Percentiles rank a stretch among this genome's conserved stretches.
Evolutionary conservation across 2,113 vertebrate species (phyloP).

Genomic region (Vulpes lagopus): DNA sequence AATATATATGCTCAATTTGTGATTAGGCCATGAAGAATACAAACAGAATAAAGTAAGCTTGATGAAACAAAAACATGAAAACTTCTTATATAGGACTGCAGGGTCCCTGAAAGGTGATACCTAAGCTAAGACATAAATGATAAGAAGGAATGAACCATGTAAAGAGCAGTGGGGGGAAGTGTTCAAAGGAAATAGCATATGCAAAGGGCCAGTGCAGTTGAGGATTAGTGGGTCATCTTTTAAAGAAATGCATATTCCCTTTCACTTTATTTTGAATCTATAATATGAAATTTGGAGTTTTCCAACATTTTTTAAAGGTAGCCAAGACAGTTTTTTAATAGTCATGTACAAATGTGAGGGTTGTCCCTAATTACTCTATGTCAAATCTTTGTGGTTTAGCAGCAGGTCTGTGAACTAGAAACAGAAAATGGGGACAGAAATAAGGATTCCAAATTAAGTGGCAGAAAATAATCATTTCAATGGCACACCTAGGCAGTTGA

Average conservation of each 20-base stretch:
- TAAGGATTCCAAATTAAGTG: slow-evolving; percentile 16
- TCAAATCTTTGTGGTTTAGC: not conserved
- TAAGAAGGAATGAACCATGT: not conserved
- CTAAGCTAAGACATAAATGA: not conserved
- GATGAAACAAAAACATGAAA: not conserved
- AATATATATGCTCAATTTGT: slow-evolving; percentile 16
- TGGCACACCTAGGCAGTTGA: not conserved
- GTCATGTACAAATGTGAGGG: slow-evolving; percentile 17
- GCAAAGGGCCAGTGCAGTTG: not conserved
- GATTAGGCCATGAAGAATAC: not conserved
- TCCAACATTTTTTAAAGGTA: slow-evolving; percentile 19
- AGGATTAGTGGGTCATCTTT: not conserved
- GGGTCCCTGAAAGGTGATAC: not conserved
- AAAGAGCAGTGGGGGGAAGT: not conserved
- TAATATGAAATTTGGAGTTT: not conserved
- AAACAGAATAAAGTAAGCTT: slow-evolving; percentile 35
- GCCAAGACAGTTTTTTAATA: not conserved
- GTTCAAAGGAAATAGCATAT: not conserved
- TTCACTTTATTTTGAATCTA: slow-evolving; percentile 24
- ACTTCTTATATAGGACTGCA: not conserved
- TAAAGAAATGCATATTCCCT: not conserved
- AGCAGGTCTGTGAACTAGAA: not conserved
- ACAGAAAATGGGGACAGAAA: not conserved
- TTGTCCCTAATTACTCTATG: not conserved
- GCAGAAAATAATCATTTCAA: not conserved